Evolutionary conservation across 2,113 vertebrate species (phyloP).

Genomic region (Gambusia affinis): DNA sequence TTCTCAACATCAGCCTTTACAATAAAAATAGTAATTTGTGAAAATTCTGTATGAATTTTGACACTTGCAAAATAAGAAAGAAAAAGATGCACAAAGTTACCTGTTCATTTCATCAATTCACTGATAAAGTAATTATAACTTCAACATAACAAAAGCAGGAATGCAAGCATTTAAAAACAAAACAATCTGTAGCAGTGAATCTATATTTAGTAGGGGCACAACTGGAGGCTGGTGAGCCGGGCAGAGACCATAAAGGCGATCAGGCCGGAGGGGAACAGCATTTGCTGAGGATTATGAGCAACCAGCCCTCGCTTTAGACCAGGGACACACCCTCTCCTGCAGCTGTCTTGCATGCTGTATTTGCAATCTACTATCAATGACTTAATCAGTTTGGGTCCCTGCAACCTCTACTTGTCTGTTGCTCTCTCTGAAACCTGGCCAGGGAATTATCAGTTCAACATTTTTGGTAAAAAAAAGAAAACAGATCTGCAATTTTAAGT

Average conservation of each 20-base stretch:
- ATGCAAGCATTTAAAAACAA: constrained; percentile 56
- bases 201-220: constrained; percentile 78
- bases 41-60: constrained; percentile 41
- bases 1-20: not conserved
- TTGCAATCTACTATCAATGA: constrained; percentile 77
- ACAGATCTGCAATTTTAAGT: not conserved
- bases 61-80: not conserved
- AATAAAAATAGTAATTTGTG: constrained; percentile 19
- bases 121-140: constrained; percentile 49
- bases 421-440: constrained; percentile 10
- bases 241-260: constrained; percentile 75
- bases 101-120: constrained; percentile 36
- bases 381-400: constrained; percentile 70
- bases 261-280: constrained; percentile 72
- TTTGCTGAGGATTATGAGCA: constrained; percentile 76
- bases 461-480: not conserved
- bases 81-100: constrained; percentile 1
- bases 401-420: constrained; percentile 13
- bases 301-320: constrained; percentile 70
- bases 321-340: constrained; percentile 74
- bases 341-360: constrained; percentile 76
- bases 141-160: constrained; percentile 19
- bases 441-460: constrained; percentile 10
- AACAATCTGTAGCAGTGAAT: constrained; percentile 64
- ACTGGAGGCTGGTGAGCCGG: constrained; percentile 72